Conservation (phyloP, 2,888 invertebrate genomes). For the Athrips mouffetella region DNA sequence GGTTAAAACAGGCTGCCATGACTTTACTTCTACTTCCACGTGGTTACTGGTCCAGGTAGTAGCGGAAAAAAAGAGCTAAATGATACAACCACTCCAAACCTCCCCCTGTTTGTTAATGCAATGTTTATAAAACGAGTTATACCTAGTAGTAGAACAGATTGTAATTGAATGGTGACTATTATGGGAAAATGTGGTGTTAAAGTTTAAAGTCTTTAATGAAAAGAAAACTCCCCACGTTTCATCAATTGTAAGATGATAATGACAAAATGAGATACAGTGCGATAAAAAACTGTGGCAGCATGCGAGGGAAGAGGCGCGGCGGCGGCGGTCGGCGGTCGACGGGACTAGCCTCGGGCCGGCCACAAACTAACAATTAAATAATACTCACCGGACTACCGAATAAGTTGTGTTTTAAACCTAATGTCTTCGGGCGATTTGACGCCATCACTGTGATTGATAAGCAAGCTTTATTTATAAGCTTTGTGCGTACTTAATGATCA, state of each 20-base stretch:
- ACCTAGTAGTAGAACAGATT: constrained; percentile 56
- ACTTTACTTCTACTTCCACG: constrained; percentile 59
- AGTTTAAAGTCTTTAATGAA: constrained; percentile 18
- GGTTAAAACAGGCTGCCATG: constrained; percentile 40
- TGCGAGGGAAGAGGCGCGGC: constrained; percentile 37
- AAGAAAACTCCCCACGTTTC: neutral
- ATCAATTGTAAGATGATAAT: constrained; percentile 31
- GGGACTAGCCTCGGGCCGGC: constrained; percentile 54
- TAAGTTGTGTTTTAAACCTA: constrained; percentile 65
- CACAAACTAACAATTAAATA: constrained; percentile 72
- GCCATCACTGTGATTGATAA: constrained; percentile 66
- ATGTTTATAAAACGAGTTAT: constrained; percentile 67
- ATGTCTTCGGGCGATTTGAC: constrained; percentile 68
- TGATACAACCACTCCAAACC: constrained; percentile 68
- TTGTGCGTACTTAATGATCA: constrained; percentile 32
- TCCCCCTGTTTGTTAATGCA: constrained; percentile 62
- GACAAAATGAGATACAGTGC: constrained; percentile 26
- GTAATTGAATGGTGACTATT: constrained; percentile 55
- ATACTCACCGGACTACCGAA: constrained; percentile 72
- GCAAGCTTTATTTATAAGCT: constrained; percentile 32
- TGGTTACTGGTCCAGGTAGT: constrained; percentile 63
- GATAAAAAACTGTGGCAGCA: constrained; percentile 23
- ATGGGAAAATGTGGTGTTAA: constrained; percentile 29
- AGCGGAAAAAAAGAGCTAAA: constrained; percentile 67
- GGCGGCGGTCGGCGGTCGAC: constrained; percentile 23